phyloP scores from a whole-genome alignment of 2,888 invertebrate genomes.

The Beris chalybata region DNA sequence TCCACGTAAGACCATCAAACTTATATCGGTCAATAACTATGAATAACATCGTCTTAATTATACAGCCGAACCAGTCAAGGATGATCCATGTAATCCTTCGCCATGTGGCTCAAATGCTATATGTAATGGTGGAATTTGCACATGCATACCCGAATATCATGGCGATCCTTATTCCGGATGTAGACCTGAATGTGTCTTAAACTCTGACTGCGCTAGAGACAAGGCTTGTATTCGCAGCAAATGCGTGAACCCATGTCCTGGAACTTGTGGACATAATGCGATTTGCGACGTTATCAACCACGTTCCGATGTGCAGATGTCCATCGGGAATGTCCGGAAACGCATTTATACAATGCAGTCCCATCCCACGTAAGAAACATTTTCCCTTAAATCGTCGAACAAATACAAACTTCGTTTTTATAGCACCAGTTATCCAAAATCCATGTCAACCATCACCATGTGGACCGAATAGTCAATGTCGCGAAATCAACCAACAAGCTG shows the following conservation, averaged over 20 bases:
- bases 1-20: slow-evolving; percentile 45
- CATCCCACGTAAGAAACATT: slow-evolving; percentile 48
- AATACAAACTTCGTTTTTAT: slow-evolving; percentile 32
- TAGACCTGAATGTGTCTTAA: slow-evolving; percentile 79
- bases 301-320: slow-evolving; percentile 75
- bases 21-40: not conserved
- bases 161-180: slow-evolving; percentile 78
- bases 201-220: slow-evolving; percentile 70
- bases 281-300: slow-evolving; percentile 76
- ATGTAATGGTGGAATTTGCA: slow-evolving; percentile 66
- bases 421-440: slow-evolving; percentile 55
- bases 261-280: slow-evolving; percentile 76
- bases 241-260: slow-evolving; percentile 77
- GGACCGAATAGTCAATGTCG: slow-evolving; percentile 79
- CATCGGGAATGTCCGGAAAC: slow-evolving; percentile 72
- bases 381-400: no score
- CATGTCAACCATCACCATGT: slow-evolving; percentile 68
- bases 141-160: slow-evolving; percentile 68
- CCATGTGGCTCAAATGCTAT: slow-evolving; percentile 77
- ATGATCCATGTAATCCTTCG: slow-evolving; percentile 71
- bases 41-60: not conserved
- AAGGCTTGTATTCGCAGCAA: slow-evolving; percentile 73
- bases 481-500: slow-evolving; percentile 68
- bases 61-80: slow-evolving; percentile 46
- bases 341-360: slow-evolving; percentile 64